Base-by-base conservation (phyloP, 1,140 invertebrate genomes). In the Drosophila miranda region DNA sequence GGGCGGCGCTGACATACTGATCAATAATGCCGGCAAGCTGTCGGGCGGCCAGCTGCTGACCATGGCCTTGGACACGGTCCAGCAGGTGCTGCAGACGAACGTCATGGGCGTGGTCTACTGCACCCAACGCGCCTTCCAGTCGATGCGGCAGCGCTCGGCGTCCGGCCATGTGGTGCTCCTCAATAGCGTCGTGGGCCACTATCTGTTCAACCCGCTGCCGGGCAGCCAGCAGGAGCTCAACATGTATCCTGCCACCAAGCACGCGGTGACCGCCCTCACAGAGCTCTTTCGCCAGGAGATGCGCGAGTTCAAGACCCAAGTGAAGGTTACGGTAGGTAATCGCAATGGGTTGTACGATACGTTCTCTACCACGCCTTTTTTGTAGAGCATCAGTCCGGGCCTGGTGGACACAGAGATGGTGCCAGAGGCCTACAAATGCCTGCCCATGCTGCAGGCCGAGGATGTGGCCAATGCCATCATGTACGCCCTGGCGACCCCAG, bases 21-120 rank as follows among this genome's bases (percentile, higher is more conserved):
- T 97, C 21, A 97, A 96, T 80, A 96, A 95, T 89, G 95, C 96
- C 1, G 95, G 94, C 0, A 81, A 94, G 1, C 78, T 92, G 0
- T 60, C 80, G 82, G 26, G 75, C 80, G 72, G 92, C 81, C 73
- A 87, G 69, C 9, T 92, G 91, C 67, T 90, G 68, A 56, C 64
- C 88, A 63, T 78, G 84, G 2, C 82, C 52, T 13, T 89, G 81
- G 62, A 86, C 23, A 73, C 90, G 54, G 93, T 93, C 90, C 82
- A 91, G 63, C 74, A 91, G 14, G 92, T 94, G 72, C 77, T 96
- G 43, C 93, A 96, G 42, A 93, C 94, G 0, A 97, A 96, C 75
- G 92, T 95, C 1, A 91, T 95, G 54, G 95, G 92, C 0, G 82
- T 96, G 0, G 95, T 93, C 16, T 91, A 94, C 45, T 95, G 95